Evolutionary conservation across 1,140 invertebrate species (phyloP), one percentile per base, ranked within the genome.

Genomic region (Achatina immaculata): DNA sequence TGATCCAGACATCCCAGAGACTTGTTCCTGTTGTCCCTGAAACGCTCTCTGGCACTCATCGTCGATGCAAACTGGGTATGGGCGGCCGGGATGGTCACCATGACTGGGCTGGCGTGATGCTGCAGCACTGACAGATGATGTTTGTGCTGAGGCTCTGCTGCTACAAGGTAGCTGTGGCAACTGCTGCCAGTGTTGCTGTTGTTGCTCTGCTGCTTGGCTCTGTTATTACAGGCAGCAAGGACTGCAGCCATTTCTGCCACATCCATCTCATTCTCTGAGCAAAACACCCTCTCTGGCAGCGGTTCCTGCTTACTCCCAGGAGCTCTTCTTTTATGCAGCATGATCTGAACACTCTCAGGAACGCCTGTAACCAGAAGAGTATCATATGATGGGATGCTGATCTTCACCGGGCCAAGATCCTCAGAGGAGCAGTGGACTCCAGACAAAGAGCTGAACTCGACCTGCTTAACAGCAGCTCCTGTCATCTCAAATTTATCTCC

Each of bases 331-430:
- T 83, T 85, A 71, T 88, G 86, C 11, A 88, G 79, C 36, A 86
- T 83, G 0, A 88, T 36, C 73, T 88, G 86, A 1, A 85, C 79
- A 68, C 81, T 85, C 45, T 85, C 82, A 19, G 81, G 81, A 31
- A 89, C 48, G n/a, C 86, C 86, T 24, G 86, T 85, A 76, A 89
- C 66, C 31, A 89, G 79, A 28, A 89, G 43, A 19, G 87, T 86
- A 82, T 88, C 85, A 40, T 84, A 78, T 11, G 83, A 80, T 14
- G 88, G 87, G 74, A 89, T 86, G 24, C 87, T 88, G 31, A 89
- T 80, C 78, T 88, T 89, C 72, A 88, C 31, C 21, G 87, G 86
- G 31, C 76, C 82, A 4, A 87, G 72, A 21, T 87, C 86, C 0
- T 78, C 68, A 1, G 85, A 75, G 42, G 87, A 86, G 68, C 87